These are phyloP conservation scores for Amblyjoppa fuscipennis DNA, from an alignment of 2,888 invertebrate genomes.

Conservation along the genomic window DNA sequence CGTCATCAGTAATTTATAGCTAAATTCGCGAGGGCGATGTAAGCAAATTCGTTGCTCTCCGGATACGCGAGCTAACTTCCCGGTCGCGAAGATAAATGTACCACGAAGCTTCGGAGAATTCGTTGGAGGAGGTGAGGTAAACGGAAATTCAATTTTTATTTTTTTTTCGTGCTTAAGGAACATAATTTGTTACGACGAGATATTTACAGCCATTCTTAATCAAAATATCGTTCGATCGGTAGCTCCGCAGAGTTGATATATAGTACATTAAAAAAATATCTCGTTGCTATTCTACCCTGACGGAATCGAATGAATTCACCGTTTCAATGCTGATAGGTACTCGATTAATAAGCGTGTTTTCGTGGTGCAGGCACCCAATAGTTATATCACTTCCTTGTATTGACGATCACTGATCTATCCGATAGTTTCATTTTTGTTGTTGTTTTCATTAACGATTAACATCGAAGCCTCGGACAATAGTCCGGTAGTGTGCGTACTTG, in stretches of 20 bases:
- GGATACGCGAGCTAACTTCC: background rate
- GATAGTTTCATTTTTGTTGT: constrained; percentile 9
- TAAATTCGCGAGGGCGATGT: background rate
- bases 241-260: constrained; percentile 1
- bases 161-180: constrained; percentile 27
- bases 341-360: constrained; percentile 41
- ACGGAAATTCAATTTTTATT: background rate
- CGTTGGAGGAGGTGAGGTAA: background rate
- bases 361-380: constrained; percentile 33
- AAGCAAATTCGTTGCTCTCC: background rate
- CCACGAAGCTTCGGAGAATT: background rate
- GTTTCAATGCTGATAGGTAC: constrained; percentile 18
- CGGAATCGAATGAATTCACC: background rate
- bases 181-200: constrained; percentile 58
- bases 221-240: constrained; percentile 3
- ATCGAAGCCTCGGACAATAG: constrained; percentile 45
- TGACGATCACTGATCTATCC: constrained; percentile 8
- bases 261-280: constrained; percentile 45
- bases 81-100: background rate
- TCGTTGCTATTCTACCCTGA: constrained; percentile 26
- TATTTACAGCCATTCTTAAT: constrained; percentile 29
- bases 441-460: constrained; percentile 28
- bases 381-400: constrained; percentile 5
- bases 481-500: constrained; percentile 38
- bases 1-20: background rate